Conservation (phyloP, 2,888 invertebrate genomes). For the Hermaeophaga mercurialis region DNA sequence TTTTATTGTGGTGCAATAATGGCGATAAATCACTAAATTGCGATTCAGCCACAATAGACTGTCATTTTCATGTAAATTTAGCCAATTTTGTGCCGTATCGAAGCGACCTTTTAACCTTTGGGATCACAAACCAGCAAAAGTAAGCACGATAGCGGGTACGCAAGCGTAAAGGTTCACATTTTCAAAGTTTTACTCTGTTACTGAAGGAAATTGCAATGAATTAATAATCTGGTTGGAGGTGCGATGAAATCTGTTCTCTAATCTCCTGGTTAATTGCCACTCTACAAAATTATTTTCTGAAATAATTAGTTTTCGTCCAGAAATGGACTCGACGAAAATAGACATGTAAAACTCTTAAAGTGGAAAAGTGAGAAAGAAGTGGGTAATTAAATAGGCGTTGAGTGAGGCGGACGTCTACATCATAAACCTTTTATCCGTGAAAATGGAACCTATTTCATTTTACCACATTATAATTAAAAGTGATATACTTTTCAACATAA, state of each 20-base stretch:
- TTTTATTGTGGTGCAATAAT: no score
- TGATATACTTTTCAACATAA: no score
- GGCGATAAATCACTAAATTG: no score
- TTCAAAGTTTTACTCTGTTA: not conserved
- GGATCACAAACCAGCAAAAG: no score
- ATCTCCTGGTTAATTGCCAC: not conserved
- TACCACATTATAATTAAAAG: no score
- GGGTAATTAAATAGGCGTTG: not conserved
- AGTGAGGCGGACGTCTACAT: no score
- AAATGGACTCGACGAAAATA: not conserved
- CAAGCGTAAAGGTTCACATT: not conserved
- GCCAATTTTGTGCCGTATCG: no score
- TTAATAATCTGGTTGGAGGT: not conserved
- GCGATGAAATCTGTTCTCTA: not conserved
- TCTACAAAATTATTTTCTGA: not conserved
- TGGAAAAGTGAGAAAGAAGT: not conserved
- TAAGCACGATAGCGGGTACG: not conserved
- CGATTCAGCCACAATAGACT: no score
- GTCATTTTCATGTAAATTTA: no score
- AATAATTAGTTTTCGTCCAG: not conserved
- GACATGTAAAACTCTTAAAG: not conserved
- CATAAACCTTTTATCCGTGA: no score
- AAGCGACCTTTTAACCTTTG: no score
- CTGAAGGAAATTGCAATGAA: not conserved
- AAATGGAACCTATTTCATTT: no score